A percentile compares a stretch with the other conserved stretches of the same genome.
Conservation (phyloP, 2,113 vertebrate genomes). For the Bubalus kerabau region DNA sequence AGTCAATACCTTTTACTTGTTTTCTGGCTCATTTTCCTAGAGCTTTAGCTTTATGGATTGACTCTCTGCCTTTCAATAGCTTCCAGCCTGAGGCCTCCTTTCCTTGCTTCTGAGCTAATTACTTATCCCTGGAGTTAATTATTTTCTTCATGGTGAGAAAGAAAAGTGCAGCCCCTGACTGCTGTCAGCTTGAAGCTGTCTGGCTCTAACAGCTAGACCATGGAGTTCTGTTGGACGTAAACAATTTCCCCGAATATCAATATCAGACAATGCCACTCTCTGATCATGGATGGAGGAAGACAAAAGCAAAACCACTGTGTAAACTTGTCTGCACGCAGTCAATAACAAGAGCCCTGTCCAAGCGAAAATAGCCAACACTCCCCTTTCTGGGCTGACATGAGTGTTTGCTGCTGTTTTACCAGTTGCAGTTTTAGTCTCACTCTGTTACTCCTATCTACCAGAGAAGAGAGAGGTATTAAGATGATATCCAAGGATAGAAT, state of each 20-base stretch:
- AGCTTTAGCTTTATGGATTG: constrained; percentile 42
- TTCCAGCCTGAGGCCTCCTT: constrained; percentile 41
- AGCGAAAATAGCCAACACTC: not conserved
- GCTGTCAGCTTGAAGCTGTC: constrained; percentile 28
- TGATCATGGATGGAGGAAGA: not conserved
- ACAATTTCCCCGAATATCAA: constrained; percentile 2
- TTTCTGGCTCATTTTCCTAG: constrained; percentile 55
- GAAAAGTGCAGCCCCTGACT: not conserved
- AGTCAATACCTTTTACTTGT: constrained; percentile 50
- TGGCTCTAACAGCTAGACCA: not conserved
- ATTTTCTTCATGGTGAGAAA: constrained; percentile 56
- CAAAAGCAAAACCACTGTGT: not conserved
- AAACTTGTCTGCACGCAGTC: not conserved
- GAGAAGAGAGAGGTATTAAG: not conserved
- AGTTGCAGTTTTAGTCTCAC: not conserved
- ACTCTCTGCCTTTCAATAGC: constrained; percentile 51
- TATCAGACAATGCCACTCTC: not conserved
- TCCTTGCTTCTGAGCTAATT: constrained; percentile 61
- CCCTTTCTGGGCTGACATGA: not conserved
- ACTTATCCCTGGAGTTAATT: constrained; percentile 67
- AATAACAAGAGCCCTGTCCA: not conserved
- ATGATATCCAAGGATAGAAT: not conserved
- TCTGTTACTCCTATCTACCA: not conserved
- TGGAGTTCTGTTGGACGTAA: constrained; percentile 1
- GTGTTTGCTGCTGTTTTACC: not conserved